Conservation (phyloP, 35 echinoderm and acorn worm species). For the Heliocidaris tuberculata region DNA sequence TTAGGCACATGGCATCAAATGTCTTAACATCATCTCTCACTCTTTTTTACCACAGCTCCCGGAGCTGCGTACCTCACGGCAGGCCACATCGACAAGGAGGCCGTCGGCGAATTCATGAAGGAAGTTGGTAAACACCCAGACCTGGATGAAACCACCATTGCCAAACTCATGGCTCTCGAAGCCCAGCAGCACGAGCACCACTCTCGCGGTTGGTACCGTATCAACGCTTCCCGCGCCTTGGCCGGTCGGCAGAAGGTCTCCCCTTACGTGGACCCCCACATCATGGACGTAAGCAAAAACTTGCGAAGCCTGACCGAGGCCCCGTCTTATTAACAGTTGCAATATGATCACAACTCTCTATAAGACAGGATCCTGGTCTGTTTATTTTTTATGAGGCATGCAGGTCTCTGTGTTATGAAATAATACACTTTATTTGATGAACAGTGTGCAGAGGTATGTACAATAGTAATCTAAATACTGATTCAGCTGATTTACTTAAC, state of each 20-base stretch:
- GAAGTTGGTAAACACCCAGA: slow-evolving; percentile 86
- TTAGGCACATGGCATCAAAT: neutral
- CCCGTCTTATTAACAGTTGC: no score
- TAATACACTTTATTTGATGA: no score
- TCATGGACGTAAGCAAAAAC: slow-evolving; percentile 66
- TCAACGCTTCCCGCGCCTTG: slow-evolving; percentile 83
- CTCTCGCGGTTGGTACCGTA: slow-evolving; percentile 92
- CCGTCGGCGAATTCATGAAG: slow-evolving; percentile 86
- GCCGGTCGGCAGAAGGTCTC: slow-evolving; percentile 80
- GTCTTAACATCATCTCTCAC: neutral
- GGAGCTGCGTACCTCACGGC: slow-evolving; percentile 58
- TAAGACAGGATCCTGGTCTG: no score
- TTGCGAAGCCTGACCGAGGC: neutral
- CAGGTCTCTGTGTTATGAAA: no score
- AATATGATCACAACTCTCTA: no score
- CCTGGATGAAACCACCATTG: slow-evolving; percentile 78
- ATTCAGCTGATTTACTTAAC: no score
- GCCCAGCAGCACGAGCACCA: slow-evolving; percentile 87
- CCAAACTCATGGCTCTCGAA: slow-evolving; percentile 83
- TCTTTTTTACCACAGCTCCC: slow-evolving; percentile 7
- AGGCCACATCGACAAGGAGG: slow-evolving; percentile 77
- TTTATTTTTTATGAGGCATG: no score
- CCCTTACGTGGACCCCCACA: slow-evolving; percentile 65
- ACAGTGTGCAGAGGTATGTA: no score
- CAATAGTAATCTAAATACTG: no score